phyloP scores from a whole-genome alignment of 2,888 invertebrate genomes.

The Brachylomia viminalis region DNA sequence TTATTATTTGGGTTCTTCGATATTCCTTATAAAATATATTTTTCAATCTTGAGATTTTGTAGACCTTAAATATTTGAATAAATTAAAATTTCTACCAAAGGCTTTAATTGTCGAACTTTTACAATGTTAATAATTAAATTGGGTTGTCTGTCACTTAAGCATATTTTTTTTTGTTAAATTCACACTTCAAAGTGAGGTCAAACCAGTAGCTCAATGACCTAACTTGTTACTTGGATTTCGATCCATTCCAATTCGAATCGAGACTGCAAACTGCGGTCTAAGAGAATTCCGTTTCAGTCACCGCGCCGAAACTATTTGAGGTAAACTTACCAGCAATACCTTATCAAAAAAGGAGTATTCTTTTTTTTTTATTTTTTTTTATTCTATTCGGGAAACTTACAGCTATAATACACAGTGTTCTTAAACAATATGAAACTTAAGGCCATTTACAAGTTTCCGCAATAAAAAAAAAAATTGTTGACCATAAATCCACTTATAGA shows the following conservation, averaged over 20 bases:
- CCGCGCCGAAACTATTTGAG: background rate
- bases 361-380: too few species aligned
- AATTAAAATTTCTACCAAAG: background rate
- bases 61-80: conserved; percentile 10
- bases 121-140: conserved; percentile 5
- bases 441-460: too few species aligned
- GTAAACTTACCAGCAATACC: background rate
- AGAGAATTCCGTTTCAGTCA: conserved; percentile 17
- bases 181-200: background rate
- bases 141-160: background rate
- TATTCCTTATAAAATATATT: background rate
- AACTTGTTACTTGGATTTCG: conserved; percentile 2
- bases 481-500: background rate
- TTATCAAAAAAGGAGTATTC: too few species aligned
- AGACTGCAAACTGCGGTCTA: conserved; percentile 14
- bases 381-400: too few species aligned
- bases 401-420: too few species aligned
- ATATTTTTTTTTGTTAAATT: background rate
- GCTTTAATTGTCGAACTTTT: background rate
- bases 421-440: too few species aligned
- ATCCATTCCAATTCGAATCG: conserved; percentile 1
- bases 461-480: background rate
- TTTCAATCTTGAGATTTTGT: background rate
- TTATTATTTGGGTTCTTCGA: background rate
- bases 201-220: background rate